phyloP scores from a whole-genome alignment of 2,888 invertebrate species.

The Lasiommata megera region DNA sequence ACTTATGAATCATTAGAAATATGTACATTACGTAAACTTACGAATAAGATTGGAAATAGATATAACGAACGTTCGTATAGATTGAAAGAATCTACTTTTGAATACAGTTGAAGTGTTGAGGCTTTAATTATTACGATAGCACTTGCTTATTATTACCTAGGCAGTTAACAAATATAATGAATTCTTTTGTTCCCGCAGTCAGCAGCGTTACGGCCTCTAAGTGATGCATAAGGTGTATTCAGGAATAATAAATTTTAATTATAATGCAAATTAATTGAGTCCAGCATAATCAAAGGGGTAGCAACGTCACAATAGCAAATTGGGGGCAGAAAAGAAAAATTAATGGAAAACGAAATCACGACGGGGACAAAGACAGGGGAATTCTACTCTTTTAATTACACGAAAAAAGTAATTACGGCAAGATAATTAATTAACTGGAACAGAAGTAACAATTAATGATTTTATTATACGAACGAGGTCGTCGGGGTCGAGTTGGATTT shows the following conservation, averaged over 20 bases:
- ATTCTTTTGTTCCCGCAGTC: conserved; percentile 27
- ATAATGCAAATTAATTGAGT: conserved; percentile 79
- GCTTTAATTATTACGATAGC: background rate
- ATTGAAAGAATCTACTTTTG: background rate
- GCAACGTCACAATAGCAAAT: conserved; percentile 76
- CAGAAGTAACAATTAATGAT: conserved; percentile 82
- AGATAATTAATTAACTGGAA: conserved; percentile 82
- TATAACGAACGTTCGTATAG: background rate
- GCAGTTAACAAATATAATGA: conserved; percentile 21
- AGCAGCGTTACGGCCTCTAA: conserved; percentile 18
- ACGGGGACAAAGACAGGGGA: conserved; percentile 79
- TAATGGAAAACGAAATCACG: conserved; percentile 81
- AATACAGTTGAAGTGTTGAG: background rate
- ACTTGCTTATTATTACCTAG: conserved; percentile 11
- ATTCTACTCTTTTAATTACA: conserved; percentile 82
- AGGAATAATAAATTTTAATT: conserved; percentile 75
- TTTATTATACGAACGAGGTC: conserved; percentile 80
- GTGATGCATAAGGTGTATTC: conserved; percentile 33
- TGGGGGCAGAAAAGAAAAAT: conserved; percentile 83
- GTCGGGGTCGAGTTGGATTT: conserved; percentile 72
- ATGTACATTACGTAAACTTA: no score
- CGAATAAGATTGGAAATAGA: no score
- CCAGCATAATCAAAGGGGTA: conserved; percentile 78
- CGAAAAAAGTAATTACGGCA: conserved; percentile 81
- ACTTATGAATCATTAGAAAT: no score